A percentile compares a stretch with the other conserved stretches of the same genome.
Conservation (phyloP, 2,888 invertebrate species). For the Caenorhabditis angaria region DNA sequence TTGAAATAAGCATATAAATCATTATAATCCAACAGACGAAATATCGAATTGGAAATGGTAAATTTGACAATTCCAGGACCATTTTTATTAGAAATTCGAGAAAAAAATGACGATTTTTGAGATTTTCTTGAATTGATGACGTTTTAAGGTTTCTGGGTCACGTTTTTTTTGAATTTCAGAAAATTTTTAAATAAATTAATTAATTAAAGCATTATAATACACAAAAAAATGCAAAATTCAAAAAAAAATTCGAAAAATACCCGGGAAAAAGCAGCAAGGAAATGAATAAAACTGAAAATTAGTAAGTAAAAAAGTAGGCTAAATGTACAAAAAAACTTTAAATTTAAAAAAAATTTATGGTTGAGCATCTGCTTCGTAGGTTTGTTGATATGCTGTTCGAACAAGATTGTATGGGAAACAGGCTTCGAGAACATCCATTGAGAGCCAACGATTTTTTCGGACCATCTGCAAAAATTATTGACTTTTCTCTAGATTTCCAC, state of each 20-base stretch:
- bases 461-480: constrained; percentile 92
- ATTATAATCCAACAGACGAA: background rate
- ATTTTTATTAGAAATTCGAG: background rate
- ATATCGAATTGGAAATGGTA: background rate
- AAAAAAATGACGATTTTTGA: background rate
- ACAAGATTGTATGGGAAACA: constrained; percentile 98
- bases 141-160: too few relatives aligned
- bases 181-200: background rate
- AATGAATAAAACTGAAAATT: constrained; percentile 6
- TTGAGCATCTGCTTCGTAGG: constrained; percentile 51
- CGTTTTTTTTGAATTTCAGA: too few relatives aligned
- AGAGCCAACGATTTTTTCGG: constrained; percentile 95
- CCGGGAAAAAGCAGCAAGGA: constrained; percentile 6
- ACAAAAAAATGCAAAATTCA: constrained; percentile 7
- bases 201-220: constrained; percentile 31
- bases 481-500: too few relatives aligned
- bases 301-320: constrained; percentile 12
- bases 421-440: constrained; percentile 97
- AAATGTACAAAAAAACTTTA: constrained; percentile 7
- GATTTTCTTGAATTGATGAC: too few relatives aligned
- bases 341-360: too few relatives aligned
- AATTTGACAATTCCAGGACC: background rate
- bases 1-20: background rate
- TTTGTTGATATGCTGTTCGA: constrained; percentile 89
- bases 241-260: constrained; percentile 3